These are phyloP conservation scores for Atherinosoma microstoma DNA, from an alignment of 2,797 vertebrate genomes.

Conservation along the genomic window DNA sequence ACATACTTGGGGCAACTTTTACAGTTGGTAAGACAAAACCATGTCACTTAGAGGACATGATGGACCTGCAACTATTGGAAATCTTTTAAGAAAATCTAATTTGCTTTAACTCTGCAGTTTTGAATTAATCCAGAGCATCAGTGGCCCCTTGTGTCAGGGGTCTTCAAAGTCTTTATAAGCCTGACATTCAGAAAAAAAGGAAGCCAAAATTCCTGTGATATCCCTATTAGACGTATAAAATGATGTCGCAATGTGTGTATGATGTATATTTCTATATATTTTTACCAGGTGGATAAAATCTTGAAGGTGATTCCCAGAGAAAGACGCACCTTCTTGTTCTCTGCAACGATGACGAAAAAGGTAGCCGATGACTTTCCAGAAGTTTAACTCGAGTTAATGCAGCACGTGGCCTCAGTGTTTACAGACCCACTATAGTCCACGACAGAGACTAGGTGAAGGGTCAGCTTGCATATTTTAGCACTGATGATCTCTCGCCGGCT, in stretches of 20 bases:
- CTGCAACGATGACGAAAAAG: conserved; percentile 99
- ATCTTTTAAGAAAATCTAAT: too few relatives aligned
- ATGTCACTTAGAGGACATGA: background rate
- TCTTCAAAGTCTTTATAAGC: too few relatives aligned
- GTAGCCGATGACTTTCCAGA: conserved; percentile 63
- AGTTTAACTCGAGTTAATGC: background rate
- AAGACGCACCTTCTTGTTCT: conserved; percentile 94
- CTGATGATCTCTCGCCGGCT: background rate
- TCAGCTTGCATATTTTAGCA: too few relatives aligned
- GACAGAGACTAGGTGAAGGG: too few relatives aligned
- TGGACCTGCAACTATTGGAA: background rate
- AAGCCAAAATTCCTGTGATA: too few relatives aligned
- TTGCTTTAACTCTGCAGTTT: too few relatives aligned
- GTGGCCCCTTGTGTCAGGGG: too few relatives aligned
- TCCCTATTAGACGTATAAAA: background rate
- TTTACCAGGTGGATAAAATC: conserved; percentile 94
- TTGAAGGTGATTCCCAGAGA: conserved; percentile 96
- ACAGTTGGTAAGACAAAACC: background rate
- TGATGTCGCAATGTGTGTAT: background rate
- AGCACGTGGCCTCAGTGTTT: background rate
- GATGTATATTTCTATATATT: background rate
- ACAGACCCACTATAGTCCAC: background rate
- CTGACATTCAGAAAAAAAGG: too few relatives aligned
- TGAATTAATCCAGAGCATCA: too few relatives aligned
- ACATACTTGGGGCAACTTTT: too few relatives aligned